phyloP scores from a whole-genome alignment of 2,797 vertebrate species.

The Caiman crocodilus region DNA sequence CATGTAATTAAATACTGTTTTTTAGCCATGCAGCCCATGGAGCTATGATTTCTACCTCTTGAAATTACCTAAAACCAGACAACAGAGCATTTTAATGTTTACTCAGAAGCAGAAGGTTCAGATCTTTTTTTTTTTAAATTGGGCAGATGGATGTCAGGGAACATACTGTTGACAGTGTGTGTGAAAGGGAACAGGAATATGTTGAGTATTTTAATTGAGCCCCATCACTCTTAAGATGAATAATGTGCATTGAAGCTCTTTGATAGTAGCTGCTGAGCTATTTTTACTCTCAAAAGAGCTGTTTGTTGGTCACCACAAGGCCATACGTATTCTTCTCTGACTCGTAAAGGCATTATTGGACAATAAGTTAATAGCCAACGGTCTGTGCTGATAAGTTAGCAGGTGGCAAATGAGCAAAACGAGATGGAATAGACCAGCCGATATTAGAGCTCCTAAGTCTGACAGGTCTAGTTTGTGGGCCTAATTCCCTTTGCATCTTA shows the following conservation, averaged over 20 bases:
- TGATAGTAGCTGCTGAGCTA: neutral
- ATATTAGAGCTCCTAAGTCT: neutral
- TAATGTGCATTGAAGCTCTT: neutral
- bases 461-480: neutral
- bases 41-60: neutral
- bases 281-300: neutral
- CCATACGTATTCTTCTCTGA: conserved; percentile 12
- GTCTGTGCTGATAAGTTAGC: neutral
- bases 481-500: neutral
- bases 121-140: neutral
- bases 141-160: neutral
- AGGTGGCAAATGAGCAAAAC: neutral
- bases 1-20: neutral
- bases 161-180: neutral
- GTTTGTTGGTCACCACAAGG: neutral
- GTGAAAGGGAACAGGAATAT: neutral
- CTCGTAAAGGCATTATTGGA: conserved; percentile 10
- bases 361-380: conserved; percentile 10
- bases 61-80: conserved; percentile 1
- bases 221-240: neutral
- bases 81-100: conserved; percentile 27
- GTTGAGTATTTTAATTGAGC: conserved; percentile 21
- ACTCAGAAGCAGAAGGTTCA: neutral
- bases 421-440: neutral
- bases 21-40: neutral